Base-by-base conservation (phyloP, 2,113 vertebrate species). In the Bubo bubo region DNA sequence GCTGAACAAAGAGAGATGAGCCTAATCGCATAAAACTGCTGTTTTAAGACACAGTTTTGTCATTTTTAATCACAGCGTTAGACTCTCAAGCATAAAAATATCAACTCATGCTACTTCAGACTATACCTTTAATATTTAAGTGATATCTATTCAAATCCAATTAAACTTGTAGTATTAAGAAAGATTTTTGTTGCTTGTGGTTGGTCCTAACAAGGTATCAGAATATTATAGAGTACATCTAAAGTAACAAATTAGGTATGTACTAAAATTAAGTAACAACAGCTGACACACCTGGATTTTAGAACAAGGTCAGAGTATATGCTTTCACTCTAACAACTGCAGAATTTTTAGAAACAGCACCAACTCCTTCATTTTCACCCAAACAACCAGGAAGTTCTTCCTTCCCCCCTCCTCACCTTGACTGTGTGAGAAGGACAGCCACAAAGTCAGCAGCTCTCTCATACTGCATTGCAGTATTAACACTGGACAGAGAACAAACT, bases 401-500 rank as follows among this genome's bases (percentile, higher is more conserved):
- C 62, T 55, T 37, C 20, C 27, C 37, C 47, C 47, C 28, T 76
- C 35, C 24, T 32, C 82, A 80, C 68, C 43, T 41, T 60, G 58
- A 60, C 39, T 87, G 73, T 10, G 4, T 20, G 49, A 50, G 63
- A 63, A 97, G 95, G 74, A 83, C 26, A 0, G 79, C 24, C 75
- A 94, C 91, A 86, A 94, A 81, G 80, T 74, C 66, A 72, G 75
- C 59, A 68, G 86, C 77, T 68, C 52, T 79, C 79, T 74, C 47
- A 20, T 39, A 32, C 71, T 86, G 95, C 96, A 97, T 79, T 97
- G 96, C 93, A 95, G 94, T 17, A 76, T 55, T 52, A 64, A 75
- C 16, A 12, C 10, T 26, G 82, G 83, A 82, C 83, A 94, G 66
- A 79, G 88, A 93, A 92, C 95, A 96, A 97, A 97, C 86, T 91